phyloP scores from a whole-genome alignment of 2,797 vertebrate genomes.

The Poecilia velifera region DNA sequence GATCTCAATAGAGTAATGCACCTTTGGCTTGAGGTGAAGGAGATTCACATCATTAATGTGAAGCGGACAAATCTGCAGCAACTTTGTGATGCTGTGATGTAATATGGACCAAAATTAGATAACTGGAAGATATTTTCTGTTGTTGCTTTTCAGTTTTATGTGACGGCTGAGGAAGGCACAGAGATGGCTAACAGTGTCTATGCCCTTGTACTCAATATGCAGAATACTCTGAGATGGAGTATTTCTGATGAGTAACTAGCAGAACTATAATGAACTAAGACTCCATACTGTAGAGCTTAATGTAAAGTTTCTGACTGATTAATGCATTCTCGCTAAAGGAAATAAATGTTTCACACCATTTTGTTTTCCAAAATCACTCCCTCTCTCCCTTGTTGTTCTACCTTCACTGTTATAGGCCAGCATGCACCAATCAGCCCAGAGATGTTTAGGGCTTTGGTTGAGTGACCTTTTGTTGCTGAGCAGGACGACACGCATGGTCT shows the following conservation, averaged over 20 bases:
- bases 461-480: constrained; percentile 16
- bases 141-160: background rate
- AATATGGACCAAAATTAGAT: background rate
- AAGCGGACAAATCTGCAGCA: background rate
- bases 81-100: background rate
- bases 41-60: background rate
- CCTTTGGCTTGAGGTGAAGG: background rate
- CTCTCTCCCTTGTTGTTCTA: background rate
- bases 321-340: background rate
- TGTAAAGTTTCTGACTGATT: constrained; percentile 8
- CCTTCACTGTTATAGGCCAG: background rate
- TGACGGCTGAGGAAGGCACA: background rate
- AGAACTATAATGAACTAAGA: constrained; percentile 6
- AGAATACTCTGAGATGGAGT: background rate
- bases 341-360: background rate
- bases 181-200: background rate
- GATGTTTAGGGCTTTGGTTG: constrained; percentile 1
- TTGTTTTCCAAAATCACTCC: background rate
- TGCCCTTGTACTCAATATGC: background rate
- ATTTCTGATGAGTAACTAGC: background rate
- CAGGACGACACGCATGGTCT: constrained; percentile 8
- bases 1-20: background rate
- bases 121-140: background rate
- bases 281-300: constrained; percentile 1
- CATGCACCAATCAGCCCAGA: background rate